Conservation (phyloP, 2,888 invertebrate species). For the Eubasilissa splendida region DNA sequence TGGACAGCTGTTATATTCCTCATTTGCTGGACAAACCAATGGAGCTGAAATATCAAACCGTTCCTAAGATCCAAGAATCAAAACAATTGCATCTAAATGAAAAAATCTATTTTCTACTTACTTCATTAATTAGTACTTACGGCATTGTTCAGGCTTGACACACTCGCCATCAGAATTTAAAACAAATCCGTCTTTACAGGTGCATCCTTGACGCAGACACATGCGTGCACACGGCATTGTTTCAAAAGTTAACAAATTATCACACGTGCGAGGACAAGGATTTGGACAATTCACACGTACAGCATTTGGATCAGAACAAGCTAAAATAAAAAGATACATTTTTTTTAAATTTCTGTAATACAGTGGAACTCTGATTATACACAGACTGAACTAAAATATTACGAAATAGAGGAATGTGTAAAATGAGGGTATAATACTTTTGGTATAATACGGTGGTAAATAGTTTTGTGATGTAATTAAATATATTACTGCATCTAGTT, state of each 20-base stretch:
- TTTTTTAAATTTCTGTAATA: not conserved
- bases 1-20: conserved; percentile 11
- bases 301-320: conserved; percentile 45
- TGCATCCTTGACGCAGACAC: conserved; percentile 39
- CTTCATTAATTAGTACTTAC: conserved; percentile 18
- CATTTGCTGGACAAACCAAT: not conserved
- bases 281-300: conserved; percentile 35
- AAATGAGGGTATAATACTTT: too few relatives aligned
- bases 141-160: conserved; percentile 39
- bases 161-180: conserved; percentile 29
- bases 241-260: conserved; percentile 13
- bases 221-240: conserved; percentile 7
- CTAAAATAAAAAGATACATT: not conserved
- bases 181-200: conserved; percentile 41
- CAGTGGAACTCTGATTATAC: too few relatives aligned
- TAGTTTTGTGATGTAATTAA: too few relatives aligned
- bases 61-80: not conserved
- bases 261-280: conserved; percentile 44
- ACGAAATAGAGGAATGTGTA: too few relatives aligned
- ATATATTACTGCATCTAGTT: too few relatives aligned
- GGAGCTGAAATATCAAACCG: not conserved
- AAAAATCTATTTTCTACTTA: too few relatives aligned
- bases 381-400: too few relatives aligned
- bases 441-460: too few relatives aligned
- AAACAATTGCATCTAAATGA: too few relatives aligned